Conservation (phyloP, 2,888 invertebrate genomes). For the Drosophila subsilvestris region DNA sequence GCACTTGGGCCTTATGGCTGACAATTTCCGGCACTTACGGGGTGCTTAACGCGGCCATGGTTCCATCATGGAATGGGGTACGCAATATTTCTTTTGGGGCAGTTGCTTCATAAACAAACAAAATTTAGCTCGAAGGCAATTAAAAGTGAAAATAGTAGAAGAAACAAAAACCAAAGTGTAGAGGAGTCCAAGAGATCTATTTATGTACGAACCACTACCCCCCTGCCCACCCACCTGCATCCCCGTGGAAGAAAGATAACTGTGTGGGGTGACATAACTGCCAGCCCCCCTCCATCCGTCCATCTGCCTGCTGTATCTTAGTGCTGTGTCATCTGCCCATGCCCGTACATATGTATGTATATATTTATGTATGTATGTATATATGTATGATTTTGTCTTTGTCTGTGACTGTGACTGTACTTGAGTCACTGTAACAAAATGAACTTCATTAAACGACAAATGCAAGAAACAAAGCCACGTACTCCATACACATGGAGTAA, state of each 20-base stretch:
- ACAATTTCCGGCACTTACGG: constrained; percentile 52
- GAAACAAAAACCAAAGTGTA: constrained; percentile 8
- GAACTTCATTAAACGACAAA: constrained; percentile 56
- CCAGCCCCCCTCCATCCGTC: background rate
- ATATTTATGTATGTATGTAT: background rate
- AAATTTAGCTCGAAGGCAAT: constrained; percentile 29
- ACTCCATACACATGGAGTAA: constrained; percentile 8
- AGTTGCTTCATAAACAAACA: constrained; percentile 34
- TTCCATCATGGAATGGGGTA: background rate
- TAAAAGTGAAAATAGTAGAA: constrained; percentile 46
- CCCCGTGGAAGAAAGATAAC: constrained; percentile 1
- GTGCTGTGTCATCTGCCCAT: constrained; percentile 30
- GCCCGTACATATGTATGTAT: background rate
- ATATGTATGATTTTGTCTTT: constrained; percentile 16
- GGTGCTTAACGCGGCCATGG: too few species aligned
- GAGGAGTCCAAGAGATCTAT: constrained; percentile 19
- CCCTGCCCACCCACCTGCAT: background rate
- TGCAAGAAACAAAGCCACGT: constrained; percentile 29
- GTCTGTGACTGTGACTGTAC: constrained; percentile 13
- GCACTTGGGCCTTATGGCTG: constrained; percentile 18
- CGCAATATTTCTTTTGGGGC: constrained; percentile 9
- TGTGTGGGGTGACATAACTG: constrained; percentile 26
- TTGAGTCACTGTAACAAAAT: constrained; percentile 41
- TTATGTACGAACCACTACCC: background rate
- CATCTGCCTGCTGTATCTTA: constrained; percentile 20